Percentiles rank a stretch among this genome's conserved stretches.
These are phyloP conservation scores for Leptonema lineaticorne DNA, from an alignment of 1,140 invertebrate species.

Conservation along the genomic window DNA sequence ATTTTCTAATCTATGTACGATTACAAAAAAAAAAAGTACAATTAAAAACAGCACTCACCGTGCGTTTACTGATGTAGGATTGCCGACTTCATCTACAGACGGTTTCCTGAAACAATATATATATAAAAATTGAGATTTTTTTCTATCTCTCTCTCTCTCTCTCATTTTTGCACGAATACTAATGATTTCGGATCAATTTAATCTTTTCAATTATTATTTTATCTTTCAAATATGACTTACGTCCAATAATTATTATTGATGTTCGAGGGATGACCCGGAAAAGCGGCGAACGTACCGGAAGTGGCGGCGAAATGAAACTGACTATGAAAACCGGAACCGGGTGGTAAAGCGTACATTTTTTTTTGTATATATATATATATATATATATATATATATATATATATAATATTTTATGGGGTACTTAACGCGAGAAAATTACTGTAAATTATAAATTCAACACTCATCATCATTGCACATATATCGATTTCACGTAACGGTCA, in stretches of 20 bases:
- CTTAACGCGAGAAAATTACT: too few relatives aligned
- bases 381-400: not conserved
- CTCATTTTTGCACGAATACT: not conserved
- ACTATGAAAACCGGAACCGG: conserved; percentile 32
- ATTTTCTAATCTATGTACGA: not conserved
- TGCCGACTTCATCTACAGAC: conserved; percentile 66
- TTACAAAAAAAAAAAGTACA: conserved; percentile 19
- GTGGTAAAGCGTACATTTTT: conserved; percentile 38
- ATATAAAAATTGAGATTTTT: conserved; percentile 26
- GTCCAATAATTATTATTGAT: conserved; percentile 39
- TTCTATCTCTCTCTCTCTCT: too few relatives aligned
- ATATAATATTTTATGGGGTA: too few relatives aligned
- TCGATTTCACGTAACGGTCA: too few relatives aligned
- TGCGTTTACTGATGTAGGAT: conserved; percentile 65
- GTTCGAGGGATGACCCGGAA: conserved; percentile 31
- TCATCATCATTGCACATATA: too few relatives aligned
- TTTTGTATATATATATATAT: not conserved
- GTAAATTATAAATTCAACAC: too few relatives aligned
- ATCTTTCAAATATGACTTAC: conserved; percentile 28
- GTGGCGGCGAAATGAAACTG: conserved; percentile 37
- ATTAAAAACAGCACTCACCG: conserved; percentile 58
- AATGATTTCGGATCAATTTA: not conserved
- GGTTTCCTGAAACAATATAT: conserved; percentile 63
- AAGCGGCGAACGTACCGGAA: conserved; percentile 28
- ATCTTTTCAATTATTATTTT: not conserved